A percentile compares a stretch with the other conserved stretches of the same genome.
Evolutionary conservation across 2,888 invertebrate genomes (phyloP).

Genomic region (Serripes groenlandicus): DNA sequence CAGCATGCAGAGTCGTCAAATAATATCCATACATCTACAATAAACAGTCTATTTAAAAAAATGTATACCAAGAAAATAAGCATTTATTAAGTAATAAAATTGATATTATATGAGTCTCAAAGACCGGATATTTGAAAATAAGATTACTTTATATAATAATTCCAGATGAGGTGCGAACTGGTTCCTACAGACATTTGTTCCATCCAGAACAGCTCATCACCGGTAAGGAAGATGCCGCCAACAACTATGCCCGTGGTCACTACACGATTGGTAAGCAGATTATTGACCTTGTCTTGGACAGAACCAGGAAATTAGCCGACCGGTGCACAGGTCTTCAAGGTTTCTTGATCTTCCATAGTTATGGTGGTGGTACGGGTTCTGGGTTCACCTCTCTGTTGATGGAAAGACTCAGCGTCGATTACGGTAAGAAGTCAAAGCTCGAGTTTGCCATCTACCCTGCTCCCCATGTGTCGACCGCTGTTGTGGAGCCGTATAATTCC

Average conservation of each 20-base stretch:
- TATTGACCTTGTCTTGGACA: neutral
- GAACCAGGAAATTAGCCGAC: slow-evolving; percentile 9
- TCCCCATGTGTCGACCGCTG: slow-evolving; percentile 7
- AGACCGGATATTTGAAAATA: neutral
- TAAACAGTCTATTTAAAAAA: neutral
- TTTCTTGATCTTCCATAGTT: slow-evolving; percentile 14
- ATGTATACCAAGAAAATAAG: neutral
- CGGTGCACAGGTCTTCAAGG: slow-evolving; percentile 20
- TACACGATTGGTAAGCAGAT: slow-evolving; percentile 18
- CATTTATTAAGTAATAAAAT: neutral
- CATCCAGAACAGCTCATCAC: too few species aligned
- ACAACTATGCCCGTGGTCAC: slow-evolving; percentile 25
- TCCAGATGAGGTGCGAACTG: slow-evolving; percentile 14
- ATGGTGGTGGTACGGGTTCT: slow-evolving; percentile 16
- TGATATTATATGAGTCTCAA: neutral
- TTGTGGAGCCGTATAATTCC: slow-evolving; percentile 7
- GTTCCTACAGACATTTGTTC: slow-evolving; percentile 3
- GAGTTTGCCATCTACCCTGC: slow-evolving; percentile 19
- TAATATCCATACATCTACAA: neutral
- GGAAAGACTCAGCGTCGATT: slow-evolving; percentile 16
- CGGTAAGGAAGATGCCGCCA: slow-evolving; percentile 24
- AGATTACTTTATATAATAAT: neutral
- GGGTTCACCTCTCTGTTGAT: slow-evolving; percentile 18
- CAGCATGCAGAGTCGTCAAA: neutral
- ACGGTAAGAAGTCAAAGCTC: too few species aligned